Percentiles rank a stretch among this genome's conserved stretches.
Evolutionary conservation across 2,888 invertebrate genomes (phyloP).

Genomic region (Leucophora obtusa): DNA sequence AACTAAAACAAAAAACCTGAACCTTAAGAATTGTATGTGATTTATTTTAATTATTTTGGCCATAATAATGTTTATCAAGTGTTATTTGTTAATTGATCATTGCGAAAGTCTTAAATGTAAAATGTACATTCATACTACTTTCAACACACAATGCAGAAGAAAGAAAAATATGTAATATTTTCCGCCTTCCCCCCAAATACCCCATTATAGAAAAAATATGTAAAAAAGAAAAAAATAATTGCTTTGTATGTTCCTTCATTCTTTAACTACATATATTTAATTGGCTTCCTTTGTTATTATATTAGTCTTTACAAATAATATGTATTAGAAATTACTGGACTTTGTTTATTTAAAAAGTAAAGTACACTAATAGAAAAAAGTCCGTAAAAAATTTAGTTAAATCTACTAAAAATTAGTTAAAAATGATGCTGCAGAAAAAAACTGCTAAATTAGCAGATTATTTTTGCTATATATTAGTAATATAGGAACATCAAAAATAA

Average conservation of each 20-base stretch:
- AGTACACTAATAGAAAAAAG: too few species aligned
- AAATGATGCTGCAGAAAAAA: too few species aligned
- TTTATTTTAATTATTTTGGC: slow-evolving; percentile 25
- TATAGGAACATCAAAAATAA: too few species aligned
- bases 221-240: neutral
- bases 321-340: neutral
- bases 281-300: neutral
- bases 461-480: too few species aligned
- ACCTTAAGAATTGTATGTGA: neutral
- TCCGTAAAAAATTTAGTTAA: too few species aligned
- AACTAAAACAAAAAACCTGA: neutral
- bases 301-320: slow-evolving; percentile 13
- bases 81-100: slow-evolving; percentile 49
- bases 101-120: slow-evolving; percentile 55
- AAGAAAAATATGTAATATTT: slow-evolving; percentile 14
- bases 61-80: slow-evolving; percentile 20
- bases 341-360: neutral
- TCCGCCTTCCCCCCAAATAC: neutral
- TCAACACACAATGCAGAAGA: slow-evolving; percentile 11
- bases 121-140: slow-evolving; percentile 40
- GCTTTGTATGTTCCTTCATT: neutral
- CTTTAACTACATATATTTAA: neutral
- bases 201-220: slow-evolving; percentile 20
- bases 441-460: too few species aligned
- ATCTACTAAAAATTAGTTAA: too few species aligned